Evolutionary conservation across 2,797 vertebrate genomes (phyloP), one percentile per base, ranked within the genome.

Genomic region (Fratercula arctica): DNA sequence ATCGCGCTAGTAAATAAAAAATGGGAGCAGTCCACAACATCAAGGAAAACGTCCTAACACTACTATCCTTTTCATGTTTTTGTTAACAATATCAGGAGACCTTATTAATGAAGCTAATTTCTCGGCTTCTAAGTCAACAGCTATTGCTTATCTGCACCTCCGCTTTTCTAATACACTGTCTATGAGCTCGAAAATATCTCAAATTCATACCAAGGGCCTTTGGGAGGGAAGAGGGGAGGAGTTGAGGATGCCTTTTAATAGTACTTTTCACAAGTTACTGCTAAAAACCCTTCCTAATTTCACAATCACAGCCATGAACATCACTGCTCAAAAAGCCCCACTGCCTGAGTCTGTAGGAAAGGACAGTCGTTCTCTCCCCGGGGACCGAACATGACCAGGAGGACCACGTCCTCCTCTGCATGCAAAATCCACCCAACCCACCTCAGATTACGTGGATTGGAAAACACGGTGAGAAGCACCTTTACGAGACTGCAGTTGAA

Each of bases 401-500:
- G 45, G 18, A 45, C 45, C 28, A 16, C 1, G 0, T 33, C 35
- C 12, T 89, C 35, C 51, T 60, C 68, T 23, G 45, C 46, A 50
- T 1, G 0, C 16, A 24, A 3, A 60, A 66, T 9, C 59, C 41
- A 53, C 70, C 26, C 61, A 72, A 6, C 31, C 13, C 4, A 0
- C 43, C 70, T 33, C 66, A 29, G 28, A 54, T 18, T 9, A 35
- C 0, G 0, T 12, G 45, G 25, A 20, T 3, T 21, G 28, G 64
- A 48, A 51, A 57, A 41, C 54, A 43, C 10, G 2, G 4, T 1
- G 37, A 67, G 39, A 84, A 67, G 6, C 3, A 25, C 20, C 43
- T 63, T 54, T 29, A 1, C 3, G 21, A 80, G 41, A 54, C 12
- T 51, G 39, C 12, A 28, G 37, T 2, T n/a, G 20, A 68, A 79